Evolutionary conservation across 2,797 vertebrate species (phyloP), one percentile per base, ranked within the genome.

Genomic region (Poecile montanus): DNA sequence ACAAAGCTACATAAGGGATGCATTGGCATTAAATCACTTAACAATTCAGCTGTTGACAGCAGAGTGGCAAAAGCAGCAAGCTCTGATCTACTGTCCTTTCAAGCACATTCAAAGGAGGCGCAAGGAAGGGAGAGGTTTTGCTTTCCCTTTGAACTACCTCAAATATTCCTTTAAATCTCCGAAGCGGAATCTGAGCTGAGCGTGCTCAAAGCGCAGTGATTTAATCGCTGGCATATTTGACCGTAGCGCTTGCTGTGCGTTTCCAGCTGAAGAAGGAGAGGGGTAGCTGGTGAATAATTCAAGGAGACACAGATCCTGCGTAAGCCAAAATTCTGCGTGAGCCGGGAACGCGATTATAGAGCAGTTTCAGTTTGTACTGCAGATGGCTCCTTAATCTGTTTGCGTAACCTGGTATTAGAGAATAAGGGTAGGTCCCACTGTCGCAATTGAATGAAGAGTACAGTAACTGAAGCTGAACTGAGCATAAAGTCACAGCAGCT

Each of bases 361-460:
- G 30, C 85, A 29, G 85, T 63, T 91, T 61, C 54, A 34, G 57
- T 94, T 80, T 40, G 65, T 6, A 54, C 86, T 77, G 89, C 95
- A 96, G 95, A 96, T 96, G 95, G 95, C 75, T 94, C 63, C 56
- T 91, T 95, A 92, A 96, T 96, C 91, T 58, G 72, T 17, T 96
- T 96, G 82, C 82, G 11, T 95, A 94, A 95, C 79, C 61, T 16
- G 65, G 72, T 50, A 88, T 95, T 94, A 89, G 63, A 80, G 89
- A 77, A 21, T 18, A 11, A 80, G 85, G 23, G 45, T 53, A 57
- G 50, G 34, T 85, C 27, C 68, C 12, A 6, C 42, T 6, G 34
- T 21, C 13, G 7, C 62, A 34, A 4, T 0, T 32, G 48, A 81
- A 50, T 12, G 78, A 73, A 53, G 34, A 68, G 53, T 45, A 27